These are phyloP conservation scores for Caenorhabditis imperialis DNA, from an alignment of 2,888 invertebrate species.

Conservation along the genomic window DNA sequence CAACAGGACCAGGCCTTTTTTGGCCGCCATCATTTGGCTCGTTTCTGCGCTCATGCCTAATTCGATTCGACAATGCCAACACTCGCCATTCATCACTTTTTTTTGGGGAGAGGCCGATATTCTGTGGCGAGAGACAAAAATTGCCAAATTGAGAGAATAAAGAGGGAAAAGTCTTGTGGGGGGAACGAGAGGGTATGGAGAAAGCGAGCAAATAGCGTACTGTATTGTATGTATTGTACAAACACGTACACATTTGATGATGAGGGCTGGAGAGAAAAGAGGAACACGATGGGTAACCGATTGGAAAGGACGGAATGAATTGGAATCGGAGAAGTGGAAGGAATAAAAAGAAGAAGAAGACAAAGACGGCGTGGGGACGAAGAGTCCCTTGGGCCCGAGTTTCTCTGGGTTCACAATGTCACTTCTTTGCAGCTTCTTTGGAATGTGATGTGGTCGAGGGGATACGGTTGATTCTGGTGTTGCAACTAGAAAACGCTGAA, in stretches of 20 bases:
- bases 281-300: conserved; percentile 40
- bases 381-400: conserved; percentile 18
- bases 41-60: conserved; percentile 41
- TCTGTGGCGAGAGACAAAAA: neutral
- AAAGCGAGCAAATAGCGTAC: conserved; percentile 10
- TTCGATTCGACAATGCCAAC: conserved; percentile 46
- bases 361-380: conserved; percentile 13
- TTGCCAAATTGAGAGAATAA: conserved; percentile 13
- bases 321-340: conserved; percentile 33
- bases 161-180: conserved; percentile 10
- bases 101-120: neutral
- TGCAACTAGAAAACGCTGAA: too few species aligned
- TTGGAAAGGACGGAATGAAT: conserved; percentile 28
- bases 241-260: conserved; percentile 45
- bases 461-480: too few species aligned
- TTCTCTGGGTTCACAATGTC: conserved; percentile 35
- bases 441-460: too few species aligned
- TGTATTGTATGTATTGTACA: conserved; percentile 53
- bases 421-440: too few species aligned
- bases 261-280: conserved; percentile 32
- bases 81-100: conserved; percentile 40
- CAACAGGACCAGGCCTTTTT: conserved; percentile 43
- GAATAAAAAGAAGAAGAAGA: conserved; percentile 17
- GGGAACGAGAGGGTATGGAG: neutral
- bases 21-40: conserved; percentile 23